Conservation (phyloP, 2,888 invertebrate species). For the Luffia ferchaultella region DNA sequence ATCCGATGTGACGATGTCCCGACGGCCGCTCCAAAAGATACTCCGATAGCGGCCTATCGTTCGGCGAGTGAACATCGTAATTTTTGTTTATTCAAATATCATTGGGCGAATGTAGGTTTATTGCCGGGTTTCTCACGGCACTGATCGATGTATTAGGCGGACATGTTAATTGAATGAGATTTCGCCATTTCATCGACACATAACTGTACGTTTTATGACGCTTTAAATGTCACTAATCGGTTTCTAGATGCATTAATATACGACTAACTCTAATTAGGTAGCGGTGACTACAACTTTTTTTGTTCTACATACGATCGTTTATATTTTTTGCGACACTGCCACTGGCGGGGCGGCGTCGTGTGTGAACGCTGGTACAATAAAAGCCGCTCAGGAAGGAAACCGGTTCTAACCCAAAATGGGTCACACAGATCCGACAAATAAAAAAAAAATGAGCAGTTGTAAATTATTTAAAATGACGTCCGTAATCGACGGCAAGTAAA, state of each 20-base stretch:
- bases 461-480: neutral
- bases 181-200: constrained; percentile 40
- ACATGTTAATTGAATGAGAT: constrained; percentile 54
- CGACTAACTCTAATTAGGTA: neutral
- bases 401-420: constrained; percentile 62
- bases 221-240: neutral
- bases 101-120: constrained; percentile 62
- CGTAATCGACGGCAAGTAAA: neutral
- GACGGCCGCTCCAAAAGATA: constrained; percentile 12
- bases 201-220: neutral
- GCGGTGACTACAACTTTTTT: neutral
- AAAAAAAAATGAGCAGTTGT: neutral
- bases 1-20: constrained; percentile 29
- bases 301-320: neutral
- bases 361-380: constrained; percentile 30
- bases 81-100: constrained; percentile 62
- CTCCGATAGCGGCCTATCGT: constrained; percentile 38
- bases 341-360: neutral
- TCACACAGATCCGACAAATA: constrained; percentile 45
- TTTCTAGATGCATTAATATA: neutral
- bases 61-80: constrained; percentile 56
- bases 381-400: constrained; percentile 56
- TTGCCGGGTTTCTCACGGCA: constrained; percentile 65
- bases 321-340: neutral
- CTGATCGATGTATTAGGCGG: constrained; percentile 60